Evolutionary conservation across 2,113 vertebrate genomes (phyloP).

Genomic region (Petromus typicus): DNA sequence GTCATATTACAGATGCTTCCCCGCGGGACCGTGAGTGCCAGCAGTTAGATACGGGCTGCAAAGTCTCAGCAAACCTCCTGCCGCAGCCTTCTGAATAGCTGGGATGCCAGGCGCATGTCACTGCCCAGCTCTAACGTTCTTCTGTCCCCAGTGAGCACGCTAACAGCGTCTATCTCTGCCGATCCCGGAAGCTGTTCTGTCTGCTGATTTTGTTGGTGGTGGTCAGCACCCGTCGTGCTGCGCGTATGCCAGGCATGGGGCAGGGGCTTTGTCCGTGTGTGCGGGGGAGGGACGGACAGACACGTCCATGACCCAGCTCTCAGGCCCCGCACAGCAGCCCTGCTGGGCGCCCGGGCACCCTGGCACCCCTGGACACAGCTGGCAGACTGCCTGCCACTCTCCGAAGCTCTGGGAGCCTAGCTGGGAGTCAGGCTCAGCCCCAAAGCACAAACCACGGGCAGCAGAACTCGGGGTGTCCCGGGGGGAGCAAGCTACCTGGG

Average conservation of each 20-base stretch:
- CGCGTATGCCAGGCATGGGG: background rate
- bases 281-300: background rate
- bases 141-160: slow-evolving; percentile 8
- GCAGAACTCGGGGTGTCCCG: background rate
- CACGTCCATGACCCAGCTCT: background rate
- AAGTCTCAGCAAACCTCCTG: background rate
- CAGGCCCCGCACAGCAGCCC: background rate
- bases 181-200: background rate
- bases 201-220: background rate
- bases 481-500: background rate
- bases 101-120: background rate
- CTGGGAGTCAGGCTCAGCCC: background rate
- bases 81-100: background rate
- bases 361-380: slow-evolving; percentile 5
- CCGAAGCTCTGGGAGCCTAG: background rate
- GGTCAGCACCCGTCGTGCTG: background rate
- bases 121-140: background rate
- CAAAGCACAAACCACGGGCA: background rate
- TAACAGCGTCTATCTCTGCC: background rate
- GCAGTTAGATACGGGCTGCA: background rate
- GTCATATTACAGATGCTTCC: background rate
- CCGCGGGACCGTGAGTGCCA: background rate
- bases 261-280: background rate
- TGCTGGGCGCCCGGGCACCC: background rate
- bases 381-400: slow-evolving; percentile 12